Conservation (phyloP, 2,113 vertebrate genomes). For the Xenopus laevis region DNA sequence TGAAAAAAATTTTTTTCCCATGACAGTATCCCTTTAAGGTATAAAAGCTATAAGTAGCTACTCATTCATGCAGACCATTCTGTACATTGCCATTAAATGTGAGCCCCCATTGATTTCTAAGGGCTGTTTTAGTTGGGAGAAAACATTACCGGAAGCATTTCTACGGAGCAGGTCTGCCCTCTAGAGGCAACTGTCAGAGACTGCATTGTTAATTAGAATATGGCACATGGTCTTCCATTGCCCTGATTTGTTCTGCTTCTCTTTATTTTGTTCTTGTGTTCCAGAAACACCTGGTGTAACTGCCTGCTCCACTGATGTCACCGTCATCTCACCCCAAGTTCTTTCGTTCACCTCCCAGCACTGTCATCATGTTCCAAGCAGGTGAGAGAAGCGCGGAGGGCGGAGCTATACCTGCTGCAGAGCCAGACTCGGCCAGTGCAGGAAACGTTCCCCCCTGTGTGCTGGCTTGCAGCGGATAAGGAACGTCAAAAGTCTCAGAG, state of each 20-base stretch:
- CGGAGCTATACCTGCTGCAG: background rate
- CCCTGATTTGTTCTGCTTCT: background rate
- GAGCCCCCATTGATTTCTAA: too few species aligned
- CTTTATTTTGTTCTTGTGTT: background rate
- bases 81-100: too few species aligned
- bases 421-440: background rate
- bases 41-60: too few species aligned
- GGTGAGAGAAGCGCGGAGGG: background rate
- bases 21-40: too few species aligned
- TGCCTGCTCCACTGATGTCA: constrained; percentile 1
- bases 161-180: background rate
- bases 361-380: constrained; percentile 2
- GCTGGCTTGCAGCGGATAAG: background rate
- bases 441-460: background rate
- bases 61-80: too few species aligned
- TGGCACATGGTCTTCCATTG: background rate
- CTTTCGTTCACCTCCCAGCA: constrained; percentile 33
- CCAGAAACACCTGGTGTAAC: constrained; percentile 40
- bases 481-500: background rate
- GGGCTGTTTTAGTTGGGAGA: too few species aligned
- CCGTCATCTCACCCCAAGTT: constrained; percentile 26
- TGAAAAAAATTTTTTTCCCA: too few species aligned
- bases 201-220: background rate
- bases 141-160: too few species aligned
- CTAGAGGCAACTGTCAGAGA: too few species aligned